phyloP scores from a whole-genome alignment of 2,888 invertebrate genomes.

The Acrocera orbiculus region DNA sequence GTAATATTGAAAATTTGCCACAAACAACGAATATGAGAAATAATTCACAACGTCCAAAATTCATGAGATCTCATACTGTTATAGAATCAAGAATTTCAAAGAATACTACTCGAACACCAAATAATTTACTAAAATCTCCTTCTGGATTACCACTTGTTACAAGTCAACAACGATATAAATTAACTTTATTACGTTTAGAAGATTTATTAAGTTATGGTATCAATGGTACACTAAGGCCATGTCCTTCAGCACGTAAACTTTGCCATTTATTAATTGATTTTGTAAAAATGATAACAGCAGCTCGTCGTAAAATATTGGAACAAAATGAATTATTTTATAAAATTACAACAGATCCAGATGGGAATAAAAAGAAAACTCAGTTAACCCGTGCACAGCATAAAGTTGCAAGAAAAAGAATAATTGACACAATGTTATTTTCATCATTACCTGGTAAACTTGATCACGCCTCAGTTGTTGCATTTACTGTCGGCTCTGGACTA shows the following conservation, averaged over 20 bases:
- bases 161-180: constrained; percentile 55
- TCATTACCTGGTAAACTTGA: constrained; percentile 72
- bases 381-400: constrained; percentile 45
- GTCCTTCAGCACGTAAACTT: constrained; percentile 42
- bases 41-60: constrained; percentile 30
- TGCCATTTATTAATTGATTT: constrained; percentile 62
- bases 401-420: constrained; percentile 45
- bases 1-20: constrained; percentile 6
- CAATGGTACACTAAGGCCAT: constrained; percentile 42
- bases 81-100: constrained; percentile 26
- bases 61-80: constrained; percentile 30
- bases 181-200: constrained; percentile 55
- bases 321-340: constrained; percentile 59
- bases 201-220: constrained; percentile 53
- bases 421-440: constrained; percentile 50
- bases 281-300: constrained; percentile 59
- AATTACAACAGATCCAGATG: constrained; percentile 35
- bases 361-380: constrained; percentile 35
- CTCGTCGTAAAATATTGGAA: constrained; percentile 65
- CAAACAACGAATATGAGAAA: constrained; percentile 14
- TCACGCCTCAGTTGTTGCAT: constrained; percentile 72
- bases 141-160: constrained; percentile 48
- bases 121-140: constrained; percentile 32
- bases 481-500: constrained; percentile 43
- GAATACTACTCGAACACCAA: constrained; percentile 6